Evolutionary conservation across 1,140 invertebrate species (phyloP).

Genomic region (roundworm (Caenorhabditis elegans)): WBcel235 BX284605.5:8467501-8468000

Average conservation of each 20-base stretch:
- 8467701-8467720: slow-evolving; percentile 88
- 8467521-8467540: slow-evolving; percentile 83
- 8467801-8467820: slow-evolving; percentile 56
- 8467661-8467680: slow-evolving; percentile 75
- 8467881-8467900: not conserved
- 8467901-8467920: slow-evolving; percentile 87
- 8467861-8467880: too few relatives aligned
- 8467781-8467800: slow-evolving; percentile 87
- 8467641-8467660: slow-evolving; percentile 84
- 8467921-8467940: slow-evolving; percentile 89
- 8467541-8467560: slow-evolving; percentile 79
- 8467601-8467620: slow-evolving; percentile 81
- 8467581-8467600: slow-evolving; percentile 79
- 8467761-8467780: slow-evolving; percentile 87
- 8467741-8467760: slow-evolving; percentile 78
- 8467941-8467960: slow-evolving; percentile 71
- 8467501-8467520: slow-evolving; percentile 82
- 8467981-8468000: slow-evolving; percentile 78
- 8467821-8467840: not conserved
- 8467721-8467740: slow-evolving; percentile 75
- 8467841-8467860: not conserved
- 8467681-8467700: slow-evolving; percentile 85
- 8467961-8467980: not conserved
- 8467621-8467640: slow-evolving; percentile 81
- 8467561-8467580: slow-evolving; percentile 75